Evolutionary conservation across 1,140 invertebrate genomes (phyloP).

Genomic region (Euwallacea similis): DNA sequence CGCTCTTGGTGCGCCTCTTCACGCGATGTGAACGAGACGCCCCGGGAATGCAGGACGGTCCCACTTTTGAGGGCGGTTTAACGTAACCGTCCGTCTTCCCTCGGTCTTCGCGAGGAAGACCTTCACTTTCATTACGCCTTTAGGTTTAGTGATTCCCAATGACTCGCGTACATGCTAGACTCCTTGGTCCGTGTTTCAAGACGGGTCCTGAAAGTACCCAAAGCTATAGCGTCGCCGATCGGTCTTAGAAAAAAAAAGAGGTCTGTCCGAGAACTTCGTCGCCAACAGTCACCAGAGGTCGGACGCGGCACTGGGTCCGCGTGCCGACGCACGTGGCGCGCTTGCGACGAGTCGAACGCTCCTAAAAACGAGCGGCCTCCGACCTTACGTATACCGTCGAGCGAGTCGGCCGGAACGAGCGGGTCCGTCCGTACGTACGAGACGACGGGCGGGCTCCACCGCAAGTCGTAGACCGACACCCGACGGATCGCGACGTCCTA

Average conservation of each 20-base stretch:
- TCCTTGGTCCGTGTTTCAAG: slow-evolving; percentile 95
- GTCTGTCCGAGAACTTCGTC: slow-evolving; percentile 51
- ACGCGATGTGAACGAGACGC: slow-evolving; percentile 52
- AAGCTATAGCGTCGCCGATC: slow-evolving; percentile 61
- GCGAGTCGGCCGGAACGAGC: slow-evolving; percentile 18
- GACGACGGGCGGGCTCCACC: slow-evolving; percentile 45
- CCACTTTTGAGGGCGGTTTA: slow-evolving; percentile 48
- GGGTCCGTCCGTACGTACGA: slow-evolving; percentile 17
- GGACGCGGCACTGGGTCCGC: slow-evolving; percentile 33
- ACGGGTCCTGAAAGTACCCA: slow-evolving; percentile 72
- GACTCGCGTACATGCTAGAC: slow-evolving; percentile 83
- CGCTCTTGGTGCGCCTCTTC: slow-evolving; percentile 67
- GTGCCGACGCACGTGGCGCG: slow-evolving; percentile 37
- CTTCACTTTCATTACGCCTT: slow-evolving; percentile 53
- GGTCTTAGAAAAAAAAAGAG: too few relatives aligned
- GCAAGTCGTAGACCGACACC: slow-evolving; percentile 51
- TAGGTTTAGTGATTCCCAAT: slow-evolving; percentile 64
- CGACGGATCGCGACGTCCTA: slow-evolving; percentile 59
- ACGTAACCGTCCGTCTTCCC: slow-evolving; percentile 36
- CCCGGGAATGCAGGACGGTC: slow-evolving; percentile 53
- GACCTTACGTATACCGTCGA: slow-evolving; percentile 26
- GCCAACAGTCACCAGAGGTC: slow-evolving; percentile 50
- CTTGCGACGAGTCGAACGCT: slow-evolving; percentile 48
- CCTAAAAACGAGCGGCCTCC: slow-evolving; percentile 13
- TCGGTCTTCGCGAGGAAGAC: slow-evolving; percentile 51